Conservation (phyloP, 2,113 vertebrate genomes). For the Prunella himalayana region DNA sequence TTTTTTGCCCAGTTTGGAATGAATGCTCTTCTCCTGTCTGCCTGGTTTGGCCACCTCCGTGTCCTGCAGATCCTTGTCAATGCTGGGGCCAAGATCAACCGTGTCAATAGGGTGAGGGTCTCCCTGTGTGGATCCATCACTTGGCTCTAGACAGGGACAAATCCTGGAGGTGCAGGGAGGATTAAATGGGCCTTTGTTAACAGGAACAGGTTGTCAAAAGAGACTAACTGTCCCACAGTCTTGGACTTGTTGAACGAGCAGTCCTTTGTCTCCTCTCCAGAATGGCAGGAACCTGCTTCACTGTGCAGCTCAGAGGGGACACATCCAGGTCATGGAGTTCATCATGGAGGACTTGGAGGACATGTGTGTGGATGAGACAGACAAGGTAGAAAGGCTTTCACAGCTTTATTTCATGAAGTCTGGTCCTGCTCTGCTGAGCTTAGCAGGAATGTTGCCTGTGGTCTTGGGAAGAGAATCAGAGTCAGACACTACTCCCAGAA, state of each 20-base stretch:
- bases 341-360: conserved; percentile 85
- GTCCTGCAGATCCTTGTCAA: conserved; percentile 85
- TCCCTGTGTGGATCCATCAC: rapidly evolving
- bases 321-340: conserved; percentile 78
- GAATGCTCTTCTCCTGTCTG: conserved; percentile 85
- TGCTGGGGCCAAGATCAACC: conserved; percentile 82
- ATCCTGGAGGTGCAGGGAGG: background rate
- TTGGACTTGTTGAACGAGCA: background rate
- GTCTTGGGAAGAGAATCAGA: background rate
- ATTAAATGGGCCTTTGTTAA: background rate
- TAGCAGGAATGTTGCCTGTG: background rate
- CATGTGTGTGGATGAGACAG: conserved; percentile 73
- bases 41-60: conserved; percentile 88
- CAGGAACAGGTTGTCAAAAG: background rate
- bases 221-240: background rate
- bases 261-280: conserved; percentile 51
- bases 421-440: background rate
- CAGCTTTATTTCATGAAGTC: background rate
- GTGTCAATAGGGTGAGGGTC: conserved; percentile 79
- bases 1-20: conserved; percentile 84
- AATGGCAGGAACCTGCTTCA: conserved; percentile 84
- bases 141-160: background rate
- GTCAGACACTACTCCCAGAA: background rate
- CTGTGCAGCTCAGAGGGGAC: conserved; percentile 85
- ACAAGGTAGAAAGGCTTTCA: conserved; percentile 75